These are phyloP conservation scores for Adineta ricciae DNA, from an alignment of 2,888 invertebrate genomes.

Conservation along the genomic window DNA sequence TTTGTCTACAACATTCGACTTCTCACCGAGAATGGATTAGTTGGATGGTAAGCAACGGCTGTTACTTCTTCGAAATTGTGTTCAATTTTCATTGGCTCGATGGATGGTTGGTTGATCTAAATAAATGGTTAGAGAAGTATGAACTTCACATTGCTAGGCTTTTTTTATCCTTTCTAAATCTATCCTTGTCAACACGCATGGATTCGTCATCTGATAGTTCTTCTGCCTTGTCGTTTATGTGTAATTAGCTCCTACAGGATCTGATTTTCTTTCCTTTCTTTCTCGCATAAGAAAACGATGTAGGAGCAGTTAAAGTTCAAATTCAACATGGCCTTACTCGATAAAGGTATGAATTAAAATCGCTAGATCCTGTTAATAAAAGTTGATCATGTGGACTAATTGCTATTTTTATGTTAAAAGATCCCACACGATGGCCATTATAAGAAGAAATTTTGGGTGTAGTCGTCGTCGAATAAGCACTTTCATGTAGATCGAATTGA, in stretches of 20 bases:
- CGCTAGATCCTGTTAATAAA: conserved; percentile 4
- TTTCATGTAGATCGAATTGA: conserved; percentile 4
- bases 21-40: conserved; percentile 3
- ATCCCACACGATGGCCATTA: background rate
- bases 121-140: background rate
- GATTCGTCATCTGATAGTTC: no score
- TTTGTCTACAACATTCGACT: background rate
- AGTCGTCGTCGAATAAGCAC: background rate
- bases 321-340: no score
- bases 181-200: no score
- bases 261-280: no score
- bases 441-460: background rate
- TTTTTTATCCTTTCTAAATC: no score
- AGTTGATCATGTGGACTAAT: conserved; percentile 19
- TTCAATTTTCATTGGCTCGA: background rate
- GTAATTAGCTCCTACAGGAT: no score
- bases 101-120: background rate
- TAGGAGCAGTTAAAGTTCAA: no score
- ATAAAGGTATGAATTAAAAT: conserved; percentile 21
- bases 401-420: conserved; percentile 16
- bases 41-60: conserved; percentile 4
- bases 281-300: no score
- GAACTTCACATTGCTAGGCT: no score
- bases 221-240: no score
- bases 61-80: conserved; percentile 22